A percentile compares a stretch with the other conserved stretches of the same genome.
These are phyloP conservation scores for Ageneiosus marmoratus DNA, from an alignment of 2,113 vertebrate genomes.

Conservation along the genomic window DNA sequence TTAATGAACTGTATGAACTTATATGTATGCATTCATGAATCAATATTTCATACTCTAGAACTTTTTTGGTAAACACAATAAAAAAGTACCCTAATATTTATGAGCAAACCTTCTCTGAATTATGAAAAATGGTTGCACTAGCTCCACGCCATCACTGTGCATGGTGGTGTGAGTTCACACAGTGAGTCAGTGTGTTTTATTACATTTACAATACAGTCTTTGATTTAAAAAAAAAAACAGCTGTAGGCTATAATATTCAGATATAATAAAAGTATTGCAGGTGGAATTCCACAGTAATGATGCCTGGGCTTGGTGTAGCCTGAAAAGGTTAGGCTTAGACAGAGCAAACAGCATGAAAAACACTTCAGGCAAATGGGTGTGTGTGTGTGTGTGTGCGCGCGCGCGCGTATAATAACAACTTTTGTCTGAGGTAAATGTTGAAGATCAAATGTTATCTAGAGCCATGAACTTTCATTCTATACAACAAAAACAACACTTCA, in stretches of 20 bases:
- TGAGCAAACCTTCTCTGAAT: background rate
- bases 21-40: background rate
- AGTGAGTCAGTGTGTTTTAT: background rate
- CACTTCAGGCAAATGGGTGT: background rate
- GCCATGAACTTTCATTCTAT: background rate
- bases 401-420: background rate
- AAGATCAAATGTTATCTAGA: background rate
- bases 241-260: conserved; percentile 4
- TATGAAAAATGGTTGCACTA: background rate
- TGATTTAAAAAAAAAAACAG: background rate
- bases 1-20: background rate
- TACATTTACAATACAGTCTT: background rate
- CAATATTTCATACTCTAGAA: background rate
- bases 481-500: background rate
- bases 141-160: background rate
- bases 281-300: conserved; percentile 6
- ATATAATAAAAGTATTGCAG: conserved; percentile 8
- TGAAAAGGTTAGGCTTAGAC: background rate
- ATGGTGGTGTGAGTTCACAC: background rate
- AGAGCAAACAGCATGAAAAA: conserved; percentile 18
- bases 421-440: background rate
- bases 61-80: background rate
- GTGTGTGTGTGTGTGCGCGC: background rate
- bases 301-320: background rate
- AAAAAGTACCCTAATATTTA: background rate